These are phyloP conservation scores for Epizoanthus ramosus DNA, from an alignment of 92 coral and sea anemone species.

Conservation along the genomic window DNA sequence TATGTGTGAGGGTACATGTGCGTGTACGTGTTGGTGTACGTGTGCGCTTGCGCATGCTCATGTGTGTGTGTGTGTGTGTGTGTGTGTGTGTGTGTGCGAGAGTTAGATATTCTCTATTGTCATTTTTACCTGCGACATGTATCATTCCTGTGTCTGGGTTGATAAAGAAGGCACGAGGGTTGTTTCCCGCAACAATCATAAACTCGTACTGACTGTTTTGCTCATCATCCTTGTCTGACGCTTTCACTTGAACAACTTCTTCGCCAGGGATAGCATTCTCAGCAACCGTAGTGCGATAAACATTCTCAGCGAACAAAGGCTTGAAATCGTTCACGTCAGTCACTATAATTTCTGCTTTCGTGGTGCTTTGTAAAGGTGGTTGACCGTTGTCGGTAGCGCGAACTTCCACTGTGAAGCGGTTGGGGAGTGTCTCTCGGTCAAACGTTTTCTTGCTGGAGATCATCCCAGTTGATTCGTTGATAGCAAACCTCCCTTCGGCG, in stretches of 20 bases:
- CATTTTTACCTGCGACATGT: conserved; percentile 61
- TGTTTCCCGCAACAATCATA: conserved; percentile 75
- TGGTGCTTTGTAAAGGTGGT: conserved; percentile 67
- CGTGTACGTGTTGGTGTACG: too few relatives aligned
- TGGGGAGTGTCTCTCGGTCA: conserved; percentile 64
- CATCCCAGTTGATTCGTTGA: conserved; percentile 67
- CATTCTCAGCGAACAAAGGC: conserved; percentile 60
- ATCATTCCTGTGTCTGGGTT: conserved; percentile 69
- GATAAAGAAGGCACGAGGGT: conserved; percentile 85
- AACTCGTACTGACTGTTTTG: conserved; percentile 65
- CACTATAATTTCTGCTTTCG: conserved; percentile 59
- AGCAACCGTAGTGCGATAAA: conserved; percentile 66
- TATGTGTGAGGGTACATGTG: too few relatives aligned
- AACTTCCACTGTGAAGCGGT: conserved; percentile 59
- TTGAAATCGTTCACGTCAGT: conserved; percentile 78
- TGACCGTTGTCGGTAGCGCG: conserved; percentile 83
- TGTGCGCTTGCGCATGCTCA: too few relatives aligned
- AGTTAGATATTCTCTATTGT: not conserved
- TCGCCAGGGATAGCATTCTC: conserved; percentile 77
- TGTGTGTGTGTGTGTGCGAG: too few relatives aligned
- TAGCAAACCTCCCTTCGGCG: conserved; percentile 64
- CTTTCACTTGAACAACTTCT: conserved; percentile 65
- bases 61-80: too few relatives aligned
- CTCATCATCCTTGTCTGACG: conserved; percentile 67
- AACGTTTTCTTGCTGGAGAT: conserved; percentile 54